phyloP scores from a whole-genome alignment of 2,113 vertebrate genomes.

The Pelmatolapia mariae region DNA sequence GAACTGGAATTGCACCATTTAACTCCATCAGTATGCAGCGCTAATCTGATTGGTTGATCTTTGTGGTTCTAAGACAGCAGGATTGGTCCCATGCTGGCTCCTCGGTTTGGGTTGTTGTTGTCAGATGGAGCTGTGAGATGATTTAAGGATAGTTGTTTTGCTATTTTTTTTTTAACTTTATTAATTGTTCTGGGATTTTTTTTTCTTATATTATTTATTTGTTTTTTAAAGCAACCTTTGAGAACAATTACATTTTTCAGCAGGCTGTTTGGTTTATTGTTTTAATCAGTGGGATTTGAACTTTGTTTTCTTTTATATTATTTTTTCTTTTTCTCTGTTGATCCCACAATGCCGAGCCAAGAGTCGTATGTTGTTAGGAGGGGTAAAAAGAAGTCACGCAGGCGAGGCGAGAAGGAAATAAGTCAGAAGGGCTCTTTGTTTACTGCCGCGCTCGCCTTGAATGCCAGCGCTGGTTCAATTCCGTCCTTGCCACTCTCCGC shows the following conservation, averaged over 20 bases:
- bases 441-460: conserved; percentile 8
- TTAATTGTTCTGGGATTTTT: not conserved
- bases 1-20: conserved; percentile 22
- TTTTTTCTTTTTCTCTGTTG: not conserved
- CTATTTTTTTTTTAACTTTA: not conserved
- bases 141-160: not conserved
- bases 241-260: not conserved
- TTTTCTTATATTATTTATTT: not conserved
- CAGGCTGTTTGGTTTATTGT: not conserved
- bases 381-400: conserved; percentile 23
- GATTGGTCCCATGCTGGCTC: conserved; percentile 5
- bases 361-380: conserved; percentile 23
- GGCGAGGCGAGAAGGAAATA: conserved; percentile 14
- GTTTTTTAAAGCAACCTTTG: not conserved
- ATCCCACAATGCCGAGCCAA: conserved; percentile 47
- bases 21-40: not conserved
- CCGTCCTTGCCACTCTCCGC: conserved; percentile 15
- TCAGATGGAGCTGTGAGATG: not conserved
- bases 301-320: not conserved
- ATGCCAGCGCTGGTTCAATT: conserved; percentile 23
- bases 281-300: not conserved
- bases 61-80: not conserved
- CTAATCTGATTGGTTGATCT: conserved; percentile 39
- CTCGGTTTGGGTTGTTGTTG: conserved; percentile 23
- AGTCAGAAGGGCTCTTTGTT: conserved; percentile 40